Conservation (phyloP, 1,140 invertebrate species). For the Drosophila leontia region DNA sequence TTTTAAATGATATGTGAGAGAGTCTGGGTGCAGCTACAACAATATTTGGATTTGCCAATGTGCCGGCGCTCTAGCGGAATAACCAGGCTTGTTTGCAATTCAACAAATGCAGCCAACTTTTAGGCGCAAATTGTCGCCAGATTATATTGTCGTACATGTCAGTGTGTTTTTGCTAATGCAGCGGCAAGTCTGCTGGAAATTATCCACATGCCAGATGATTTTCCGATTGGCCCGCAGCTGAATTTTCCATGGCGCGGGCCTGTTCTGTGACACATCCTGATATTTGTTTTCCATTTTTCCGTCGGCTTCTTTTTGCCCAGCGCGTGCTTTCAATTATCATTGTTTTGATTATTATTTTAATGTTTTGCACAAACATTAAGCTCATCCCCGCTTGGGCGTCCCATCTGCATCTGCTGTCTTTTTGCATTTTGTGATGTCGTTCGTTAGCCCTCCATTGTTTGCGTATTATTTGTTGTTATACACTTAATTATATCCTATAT, state of each 20-base stretch:
- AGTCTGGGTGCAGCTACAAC: slow-evolving; percentile 35
- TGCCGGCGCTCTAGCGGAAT: slow-evolving; percentile 42
- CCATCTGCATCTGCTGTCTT: slow-evolving; percentile 25
- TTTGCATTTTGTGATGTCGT: slow-evolving; percentile 15
- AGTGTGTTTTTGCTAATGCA: slow-evolving; percentile 50
- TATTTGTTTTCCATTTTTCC: slow-evolving; percentile 48
- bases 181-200: slow-evolving; percentile 64
- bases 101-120: slow-evolving; percentile 65
- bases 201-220: slow-evolving; percentile 56
- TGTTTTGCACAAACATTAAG: slow-evolving; percentile 50
- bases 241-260: slow-evolving; percentile 25
- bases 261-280: slow-evolving; percentile 44
- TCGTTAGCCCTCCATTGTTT: slow-evolving; percentile 23
- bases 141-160: slow-evolving; percentile 57
- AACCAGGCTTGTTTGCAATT: slow-evolving; percentile 51
- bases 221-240: slow-evolving; percentile 48
- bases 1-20: slow-evolving; percentile 69
- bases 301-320: slow-evolving; percentile 15
- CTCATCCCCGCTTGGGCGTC: neutral
- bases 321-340: slow-evolving; percentile 61
- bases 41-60: slow-evolving; percentile 50
- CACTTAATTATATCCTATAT: too few species aligned
- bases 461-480: slow-evolving; percentile 3
- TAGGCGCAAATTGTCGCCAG: slow-evolving; percentile 68
- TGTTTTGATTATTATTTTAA: slow-evolving; percentile 70